Evolutionary conservation across 2,113 vertebrate genomes (phyloP).

Genomic region (Podarcis raffonei): DNA sequence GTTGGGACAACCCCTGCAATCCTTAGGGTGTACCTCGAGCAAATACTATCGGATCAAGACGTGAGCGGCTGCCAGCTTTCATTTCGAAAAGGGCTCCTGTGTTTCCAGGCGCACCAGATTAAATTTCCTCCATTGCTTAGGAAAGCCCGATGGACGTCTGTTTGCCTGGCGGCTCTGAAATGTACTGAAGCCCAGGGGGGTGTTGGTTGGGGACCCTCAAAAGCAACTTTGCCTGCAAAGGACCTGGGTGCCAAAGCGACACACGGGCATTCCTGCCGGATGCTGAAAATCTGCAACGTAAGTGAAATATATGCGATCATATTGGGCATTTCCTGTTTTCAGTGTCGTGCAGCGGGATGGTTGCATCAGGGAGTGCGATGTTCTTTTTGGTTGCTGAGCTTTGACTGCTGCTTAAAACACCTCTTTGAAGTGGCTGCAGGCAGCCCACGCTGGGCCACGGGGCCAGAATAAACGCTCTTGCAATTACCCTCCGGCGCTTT

Average conservation of each 20-base stretch:
- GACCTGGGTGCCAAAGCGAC: no score
- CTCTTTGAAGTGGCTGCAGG: slow-evolving; percentile 9
- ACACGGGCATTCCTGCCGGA: background rate
- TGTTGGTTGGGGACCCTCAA: background rate
- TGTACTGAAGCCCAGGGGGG: background rate
- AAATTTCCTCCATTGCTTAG: background rate
- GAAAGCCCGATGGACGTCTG: background rate
- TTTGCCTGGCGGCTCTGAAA: background rate
- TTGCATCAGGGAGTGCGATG: background rate
- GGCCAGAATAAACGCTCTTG: background rate
- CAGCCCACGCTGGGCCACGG: background rate
- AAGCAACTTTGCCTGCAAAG: background rate
- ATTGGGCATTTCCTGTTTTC: background rate
- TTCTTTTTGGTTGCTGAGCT: background rate
- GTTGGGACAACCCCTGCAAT: no score
- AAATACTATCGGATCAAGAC: background rate
- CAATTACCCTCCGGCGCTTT: background rate
- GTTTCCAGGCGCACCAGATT: background rate
- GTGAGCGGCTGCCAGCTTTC: background rate
- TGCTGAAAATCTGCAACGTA: background rate
- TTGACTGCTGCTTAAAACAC: background rate
- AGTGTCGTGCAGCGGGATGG: background rate
- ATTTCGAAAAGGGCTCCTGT: background rate
- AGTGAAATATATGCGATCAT: background rate
- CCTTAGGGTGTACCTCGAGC: background rate